A percentile compares a stretch with the other conserved stretches of the same genome.
Evolutionary conservation across 2,888 invertebrate genomes (phyloP).

Genomic region (Clivina fossor): DNA sequence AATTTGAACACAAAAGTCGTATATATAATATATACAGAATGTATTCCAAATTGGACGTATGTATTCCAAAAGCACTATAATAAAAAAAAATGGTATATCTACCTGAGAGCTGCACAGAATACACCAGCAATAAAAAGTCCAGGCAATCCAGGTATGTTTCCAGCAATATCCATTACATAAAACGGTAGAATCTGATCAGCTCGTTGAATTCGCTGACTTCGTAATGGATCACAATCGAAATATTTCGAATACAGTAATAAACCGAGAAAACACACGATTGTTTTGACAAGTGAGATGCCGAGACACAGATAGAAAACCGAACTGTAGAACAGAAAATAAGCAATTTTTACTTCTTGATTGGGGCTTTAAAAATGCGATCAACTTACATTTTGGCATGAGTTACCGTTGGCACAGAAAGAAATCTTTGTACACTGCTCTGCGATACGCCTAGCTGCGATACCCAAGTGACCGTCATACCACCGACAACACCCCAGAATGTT

Average conservation of each 20-base stretch:
- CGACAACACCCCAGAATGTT: conserved; percentile 62
- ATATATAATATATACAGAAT: too few species aligned
- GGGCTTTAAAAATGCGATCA: not conserved
- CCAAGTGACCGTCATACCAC: conserved; percentile 61
- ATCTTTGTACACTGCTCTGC: conserved; percentile 63
- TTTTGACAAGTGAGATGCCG: conserved; percentile 60
- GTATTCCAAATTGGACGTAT: too few species aligned
- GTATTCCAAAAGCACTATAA: too few species aligned
- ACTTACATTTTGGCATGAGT: conserved; percentile 56
- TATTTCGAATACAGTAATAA: conserved; percentile 65
- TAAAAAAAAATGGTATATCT: conserved; percentile 21
- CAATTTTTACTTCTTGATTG: not conserved
- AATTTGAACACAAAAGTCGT: too few species aligned
- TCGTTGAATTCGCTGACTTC: conserved; percentile 59
- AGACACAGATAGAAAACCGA: conserved; percentile 45
- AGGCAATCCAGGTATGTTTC: conserved; percentile 67
- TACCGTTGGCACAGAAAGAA: conserved; percentile 61
- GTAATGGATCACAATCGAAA: conserved; percentile 65
- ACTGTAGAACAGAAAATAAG: conserved; percentile 44
- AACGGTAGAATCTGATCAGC: conserved; percentile 65
- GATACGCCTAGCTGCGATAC: conserved; percentile 59
- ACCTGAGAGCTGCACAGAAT: conserved; percentile 72
- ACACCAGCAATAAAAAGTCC: conserved; percentile 76
- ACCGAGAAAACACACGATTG: conserved; percentile 61
- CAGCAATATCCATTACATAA: conserved; percentile 70